A percentile compares a stretch with the other conserved stretches of the same genome.
These are phyloP conservation scores for Chaetodon auriga DNA, from an alignment of 2,113 vertebrate species.

Conservation along the genomic window DNA sequence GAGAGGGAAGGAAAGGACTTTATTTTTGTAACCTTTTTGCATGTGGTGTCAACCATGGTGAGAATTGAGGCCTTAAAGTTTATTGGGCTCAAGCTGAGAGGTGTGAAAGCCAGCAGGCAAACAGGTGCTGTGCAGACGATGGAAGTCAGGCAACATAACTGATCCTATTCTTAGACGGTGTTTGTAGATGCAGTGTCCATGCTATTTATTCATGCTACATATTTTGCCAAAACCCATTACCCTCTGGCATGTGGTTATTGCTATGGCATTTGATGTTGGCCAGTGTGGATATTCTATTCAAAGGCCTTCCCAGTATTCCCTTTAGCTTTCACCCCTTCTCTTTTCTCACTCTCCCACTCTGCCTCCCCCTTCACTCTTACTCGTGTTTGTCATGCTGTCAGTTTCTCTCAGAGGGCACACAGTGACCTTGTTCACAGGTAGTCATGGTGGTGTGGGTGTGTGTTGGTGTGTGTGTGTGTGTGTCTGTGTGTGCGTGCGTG, in stretches of 20 bases:
- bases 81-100: conserved; percentile 25
- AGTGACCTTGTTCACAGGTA: conserved; percentile 77
- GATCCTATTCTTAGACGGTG: conserved; percentile 55
- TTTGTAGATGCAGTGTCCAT: conserved; percentile 14
- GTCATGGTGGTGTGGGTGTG: conserved; percentile 36
- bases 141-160: conserved; percentile 6
- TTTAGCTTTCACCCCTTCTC: conserved; percentile 21
- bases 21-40: conserved; percentile 49
- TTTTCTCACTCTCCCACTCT: conserved; percentile 32
- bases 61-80: conserved; percentile 37
- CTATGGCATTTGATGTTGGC: conserved; percentile 61
- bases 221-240: conserved; percentile 45
- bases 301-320: conserved; percentile 61
- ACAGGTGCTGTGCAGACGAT: conserved; percentile 49
- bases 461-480: not conserved
- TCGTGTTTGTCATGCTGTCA: conserved; percentile 77
- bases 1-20: not conserved
- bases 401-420: conserved; percentile 69
- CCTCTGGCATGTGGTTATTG: conserved; percentile 28
- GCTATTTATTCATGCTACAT: conserved; percentile 46
- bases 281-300: conserved; percentile 47
- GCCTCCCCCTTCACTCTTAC: conserved; percentile 16
- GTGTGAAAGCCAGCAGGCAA: conserved; percentile 33
- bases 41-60: conserved; percentile 12
- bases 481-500: not conserved